These are phyloP conservation scores for Schizaphis graminum DNA, from an alignment of 2,888 invertebrate genomes.

Conservation along the genomic window DNA sequence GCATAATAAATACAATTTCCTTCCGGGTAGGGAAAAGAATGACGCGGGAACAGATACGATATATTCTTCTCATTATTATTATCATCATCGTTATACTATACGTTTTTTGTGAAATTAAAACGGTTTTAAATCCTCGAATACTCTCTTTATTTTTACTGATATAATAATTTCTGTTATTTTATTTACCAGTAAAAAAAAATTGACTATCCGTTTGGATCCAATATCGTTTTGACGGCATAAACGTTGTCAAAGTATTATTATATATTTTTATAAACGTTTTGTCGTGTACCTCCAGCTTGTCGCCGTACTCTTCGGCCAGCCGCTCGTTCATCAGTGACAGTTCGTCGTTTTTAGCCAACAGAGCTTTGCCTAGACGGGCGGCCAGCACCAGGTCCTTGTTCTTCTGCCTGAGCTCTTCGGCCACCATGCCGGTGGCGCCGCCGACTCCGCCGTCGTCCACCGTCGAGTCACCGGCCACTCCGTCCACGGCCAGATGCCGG, in stretches of 20 bases:
- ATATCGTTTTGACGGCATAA: neutral
- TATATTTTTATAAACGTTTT: neutral
- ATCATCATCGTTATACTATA: neutral
- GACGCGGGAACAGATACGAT: neutral
- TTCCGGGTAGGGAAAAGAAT: neutral
- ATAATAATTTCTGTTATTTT: neutral
- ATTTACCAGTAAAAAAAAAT: neutral
- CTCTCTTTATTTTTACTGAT: neutral
- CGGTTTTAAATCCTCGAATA: neutral
- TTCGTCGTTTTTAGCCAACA: constrained; percentile 93
- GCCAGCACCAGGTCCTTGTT: constrained; percentile 80
- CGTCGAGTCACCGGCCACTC: neutral
- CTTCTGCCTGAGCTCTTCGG: constrained; percentile 85
- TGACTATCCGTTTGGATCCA: neutral
- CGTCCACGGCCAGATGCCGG: constrained; percentile 21
- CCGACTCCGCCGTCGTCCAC: constrained; percentile 71
- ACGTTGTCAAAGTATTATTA: neutral
- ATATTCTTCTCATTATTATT: neutral
- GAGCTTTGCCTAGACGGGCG: constrained; percentile 93
- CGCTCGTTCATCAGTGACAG: constrained; percentile 88
- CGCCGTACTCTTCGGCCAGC: constrained; percentile 87
- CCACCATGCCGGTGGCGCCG: constrained; percentile 77
- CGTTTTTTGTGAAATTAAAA: neutral
- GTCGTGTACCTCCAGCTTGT: constrained; percentile 86
- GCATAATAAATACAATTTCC: neutral